These are phyloP conservation scores for Lerista edwardsae DNA, from an alignment of 2,797 vertebrate species.

Conservation along the genomic window DNA sequence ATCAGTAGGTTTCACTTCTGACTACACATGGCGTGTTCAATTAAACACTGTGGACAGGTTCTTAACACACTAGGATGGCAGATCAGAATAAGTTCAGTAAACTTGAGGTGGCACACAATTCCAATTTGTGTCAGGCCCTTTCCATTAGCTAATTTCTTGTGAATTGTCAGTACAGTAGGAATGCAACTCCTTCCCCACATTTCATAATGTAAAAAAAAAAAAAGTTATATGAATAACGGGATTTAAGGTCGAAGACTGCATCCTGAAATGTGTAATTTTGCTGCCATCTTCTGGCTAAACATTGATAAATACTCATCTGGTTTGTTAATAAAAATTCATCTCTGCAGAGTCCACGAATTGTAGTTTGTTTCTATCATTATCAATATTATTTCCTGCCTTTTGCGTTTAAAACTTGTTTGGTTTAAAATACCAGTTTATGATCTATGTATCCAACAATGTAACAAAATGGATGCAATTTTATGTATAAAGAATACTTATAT, in stretches of 20 bases:
- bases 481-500: not conserved
- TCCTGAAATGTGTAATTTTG: conserved; percentile 34
- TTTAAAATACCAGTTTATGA: not conserved
- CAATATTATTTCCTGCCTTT: not conserved
- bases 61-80: not conserved
- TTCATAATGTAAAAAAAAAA: not conserved
- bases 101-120: not conserved
- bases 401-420: not conserved
- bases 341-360: not conserved
- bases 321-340: not conserved
- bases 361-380: rapidly evolving
- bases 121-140: not conserved
- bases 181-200: not conserved
- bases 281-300: conserved; percentile 72
- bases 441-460: not conserved
- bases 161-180: not conserved
- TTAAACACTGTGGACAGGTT: not conserved
- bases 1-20: not conserved
- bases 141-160: not conserved
- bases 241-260: not conserved
- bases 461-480: not conserved
- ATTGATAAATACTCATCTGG: not conserved
- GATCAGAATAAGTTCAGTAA: too few species aligned
- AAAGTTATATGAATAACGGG: not conserved
- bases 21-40: not conserved